Percentiles rank a stretch among this genome's conserved stretches.
Conservation (phyloP, 2,113 vertebrate species). For the Thinocorus orbignyianus region DNA sequence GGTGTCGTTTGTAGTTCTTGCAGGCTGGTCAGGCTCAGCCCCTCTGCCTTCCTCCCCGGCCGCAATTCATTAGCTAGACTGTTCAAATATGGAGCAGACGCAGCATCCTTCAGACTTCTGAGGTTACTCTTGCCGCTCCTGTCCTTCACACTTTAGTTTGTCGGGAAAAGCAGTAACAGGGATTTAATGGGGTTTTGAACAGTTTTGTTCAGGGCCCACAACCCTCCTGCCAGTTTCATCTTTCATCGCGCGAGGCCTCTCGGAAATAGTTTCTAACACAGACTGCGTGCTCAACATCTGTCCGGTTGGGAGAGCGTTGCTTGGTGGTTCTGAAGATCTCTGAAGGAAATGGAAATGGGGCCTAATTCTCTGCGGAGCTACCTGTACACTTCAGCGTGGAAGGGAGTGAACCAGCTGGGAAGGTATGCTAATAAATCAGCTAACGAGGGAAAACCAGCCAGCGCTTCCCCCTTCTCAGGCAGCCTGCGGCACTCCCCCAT, state of each 20-base stretch:
- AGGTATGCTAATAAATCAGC: constrained; percentile 16
- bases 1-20: constrained; percentile 6
- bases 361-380: background rate
- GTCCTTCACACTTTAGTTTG: background rate
- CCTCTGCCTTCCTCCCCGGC: background rate
- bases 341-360: constrained; percentile 5
- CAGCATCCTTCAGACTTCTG: constrained; percentile 42
- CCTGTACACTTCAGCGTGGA: background rate
- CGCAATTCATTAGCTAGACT: constrained; percentile 26
- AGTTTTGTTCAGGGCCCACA: background rate
- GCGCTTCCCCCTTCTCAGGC: background rate
- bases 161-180: background rate
- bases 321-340: constrained; percentile 24
- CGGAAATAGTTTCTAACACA: background rate
- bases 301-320: background rate
- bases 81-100: constrained; percentile 23
- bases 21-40: background rate
- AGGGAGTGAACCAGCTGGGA: background rate
- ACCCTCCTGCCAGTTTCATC: background rate
- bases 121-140: constrained; percentile 20
- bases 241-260: background rate
- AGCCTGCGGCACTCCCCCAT: background rate
- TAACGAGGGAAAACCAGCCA: background rate
- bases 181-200: constrained; percentile 36
- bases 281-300: background rate